Evolutionary conservation across 2,797 vertebrate genomes (phyloP).

Genomic region (Neomorphus geoffroyi): DNA sequence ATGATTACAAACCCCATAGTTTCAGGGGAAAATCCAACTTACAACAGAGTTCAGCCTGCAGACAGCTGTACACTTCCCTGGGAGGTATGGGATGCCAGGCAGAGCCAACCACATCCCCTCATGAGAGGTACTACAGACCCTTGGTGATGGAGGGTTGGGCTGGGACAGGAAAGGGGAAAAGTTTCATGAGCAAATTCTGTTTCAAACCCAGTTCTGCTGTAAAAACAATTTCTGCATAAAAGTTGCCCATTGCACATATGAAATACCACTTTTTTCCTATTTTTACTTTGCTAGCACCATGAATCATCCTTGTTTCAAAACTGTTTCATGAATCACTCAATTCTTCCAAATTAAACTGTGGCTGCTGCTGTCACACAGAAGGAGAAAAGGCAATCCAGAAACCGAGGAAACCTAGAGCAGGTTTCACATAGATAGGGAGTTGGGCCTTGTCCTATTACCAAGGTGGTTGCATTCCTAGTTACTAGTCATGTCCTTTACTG

Average conservation of each 20-base stretch:
- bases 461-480: not conserved
- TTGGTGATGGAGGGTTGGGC: not conserved
- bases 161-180: not conserved
- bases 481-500: not conserved
- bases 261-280: not conserved
- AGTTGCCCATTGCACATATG: not conserved
- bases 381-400: not conserved
- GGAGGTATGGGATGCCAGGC: not conserved
- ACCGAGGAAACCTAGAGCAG: not conserved
- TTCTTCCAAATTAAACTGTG: not conserved
- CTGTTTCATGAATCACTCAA: not conserved
- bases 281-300: not conserved
- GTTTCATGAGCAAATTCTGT: not conserved
- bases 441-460: too few species aligned
- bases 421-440: too few species aligned
- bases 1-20: rapidly evolving
- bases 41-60: not conserved
- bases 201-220: not conserved
- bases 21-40: not conserved
- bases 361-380: not conserved
- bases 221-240: not conserved
- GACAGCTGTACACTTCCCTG: not conserved
- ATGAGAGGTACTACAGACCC: not conserved
- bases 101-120: not conserved
- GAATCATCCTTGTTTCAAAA: not conserved